Conservation (phyloP, 2,888 invertebrate genomes). For the Enoplolaimus lenunculus region DNA sequence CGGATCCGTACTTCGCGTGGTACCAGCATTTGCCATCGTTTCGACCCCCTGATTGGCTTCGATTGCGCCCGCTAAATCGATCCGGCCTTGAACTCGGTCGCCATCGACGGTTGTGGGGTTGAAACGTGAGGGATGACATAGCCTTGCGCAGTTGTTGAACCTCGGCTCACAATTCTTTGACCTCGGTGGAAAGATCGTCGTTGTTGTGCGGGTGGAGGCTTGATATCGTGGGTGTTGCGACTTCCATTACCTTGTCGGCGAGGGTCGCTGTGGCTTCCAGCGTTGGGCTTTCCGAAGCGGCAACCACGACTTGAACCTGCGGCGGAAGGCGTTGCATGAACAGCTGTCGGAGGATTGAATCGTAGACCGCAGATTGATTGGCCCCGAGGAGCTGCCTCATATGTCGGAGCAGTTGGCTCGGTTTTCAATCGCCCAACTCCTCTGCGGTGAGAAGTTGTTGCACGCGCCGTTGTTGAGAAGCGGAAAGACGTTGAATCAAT, state of each 20-base stretch:
- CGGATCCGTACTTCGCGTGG: conserved; percentile 1
- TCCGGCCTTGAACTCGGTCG: background rate
- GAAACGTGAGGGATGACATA: background rate
- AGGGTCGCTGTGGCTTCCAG: conserved; percentile 1
- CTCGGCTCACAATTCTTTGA: background rate
- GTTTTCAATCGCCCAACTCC: background rate
- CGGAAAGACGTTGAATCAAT: conserved; percentile 1
- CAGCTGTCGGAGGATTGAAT: background rate
- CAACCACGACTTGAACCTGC: conserved; percentile 1
- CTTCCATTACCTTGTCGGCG: conserved; percentile 1
- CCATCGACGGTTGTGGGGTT: background rate
- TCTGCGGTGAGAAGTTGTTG: conserved; percentile 1
- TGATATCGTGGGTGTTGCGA: conserved; percentile 1
- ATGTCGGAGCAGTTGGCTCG: background rate
- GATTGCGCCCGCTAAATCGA: conserved; percentile 1
- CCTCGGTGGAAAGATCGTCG: conserved; percentile 1
- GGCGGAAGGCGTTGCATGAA: background rate
- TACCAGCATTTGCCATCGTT: background rate
- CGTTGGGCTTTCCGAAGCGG: background rate
- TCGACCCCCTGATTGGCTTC: conserved; percentile 1
- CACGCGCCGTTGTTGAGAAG: conserved; percentile 1
- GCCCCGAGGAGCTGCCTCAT: background rate
- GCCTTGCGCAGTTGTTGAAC: conserved; percentile 1
- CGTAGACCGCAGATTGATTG: background rate
- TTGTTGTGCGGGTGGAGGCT: conserved; percentile 1